Evolutionary conservation across 2,888 invertebrate species (phyloP).

Genomic region (Pharmacophagus antenor): DNA sequence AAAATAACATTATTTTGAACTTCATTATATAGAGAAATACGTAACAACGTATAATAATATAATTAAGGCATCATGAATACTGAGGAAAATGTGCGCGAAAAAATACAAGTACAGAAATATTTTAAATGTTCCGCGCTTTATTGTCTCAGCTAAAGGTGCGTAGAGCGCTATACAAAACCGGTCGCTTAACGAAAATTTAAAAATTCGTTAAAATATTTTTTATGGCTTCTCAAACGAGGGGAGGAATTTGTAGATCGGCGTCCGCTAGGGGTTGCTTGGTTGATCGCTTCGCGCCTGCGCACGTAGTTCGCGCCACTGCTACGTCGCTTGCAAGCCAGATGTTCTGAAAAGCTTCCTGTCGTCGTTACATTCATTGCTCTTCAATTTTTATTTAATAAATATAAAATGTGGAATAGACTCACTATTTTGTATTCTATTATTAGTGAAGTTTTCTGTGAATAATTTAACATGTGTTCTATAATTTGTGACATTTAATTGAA

Average conservation of each 20-base stretch:
- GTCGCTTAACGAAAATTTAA: slow-evolving; percentile 69
- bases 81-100: background rate
- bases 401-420: slow-evolving; percentile 73
- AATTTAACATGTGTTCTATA: slow-evolving; percentile 65
- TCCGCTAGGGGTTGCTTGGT: slow-evolving; percentile 69
- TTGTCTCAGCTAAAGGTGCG: slow-evolving; percentile 18
- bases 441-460: slow-evolving; percentile 68
- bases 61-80: background rate
- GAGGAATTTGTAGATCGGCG: slow-evolving; percentile 68
- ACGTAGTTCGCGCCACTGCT: slow-evolving; percentile 81
- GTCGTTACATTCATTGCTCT: slow-evolving; percentile 67
- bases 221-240: slow-evolving; percentile 73
- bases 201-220: slow-evolving; percentile 76
- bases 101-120: slow-evolving; percentile 2
- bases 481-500: slow-evolving; percentile 62
- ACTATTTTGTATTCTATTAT: slow-evolving; percentile 58
- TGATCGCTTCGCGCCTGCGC: slow-evolving; percentile 76
- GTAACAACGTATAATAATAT: background rate
- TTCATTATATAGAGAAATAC: slow-evolving; percentile 1
- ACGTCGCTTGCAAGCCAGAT: slow-evolving; percentile 80
- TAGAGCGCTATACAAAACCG: slow-evolving; percentile 58
- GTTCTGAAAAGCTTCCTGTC: slow-evolving; percentile 80
- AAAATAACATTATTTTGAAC: background rate
- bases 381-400: slow-evolving; percentile 64
- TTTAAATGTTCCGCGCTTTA: slow-evolving; percentile 27